phyloP scores from a whole-genome alignment of 1,140 invertebrate genomes.

The Bombyx mandarina region DNA sequence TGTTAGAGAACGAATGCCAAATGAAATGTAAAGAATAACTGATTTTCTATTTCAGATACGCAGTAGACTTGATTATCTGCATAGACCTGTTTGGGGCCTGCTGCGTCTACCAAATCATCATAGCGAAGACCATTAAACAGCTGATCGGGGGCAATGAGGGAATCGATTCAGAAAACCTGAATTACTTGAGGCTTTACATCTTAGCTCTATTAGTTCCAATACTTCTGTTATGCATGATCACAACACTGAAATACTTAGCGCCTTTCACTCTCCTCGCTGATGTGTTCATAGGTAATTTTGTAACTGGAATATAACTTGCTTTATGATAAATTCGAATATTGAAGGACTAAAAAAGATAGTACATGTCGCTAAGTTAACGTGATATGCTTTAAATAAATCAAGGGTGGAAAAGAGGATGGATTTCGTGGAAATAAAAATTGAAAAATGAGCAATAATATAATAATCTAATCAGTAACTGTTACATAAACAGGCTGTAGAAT shows the following conservation, averaged over 20 bases:
- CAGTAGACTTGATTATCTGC: constrained; percentile 43
- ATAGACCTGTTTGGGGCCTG: constrained; percentile 52
- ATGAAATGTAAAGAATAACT: too few relatives aligned
- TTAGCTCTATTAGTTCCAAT: constrained; percentile 31
- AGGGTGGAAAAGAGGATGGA: too few relatives aligned
- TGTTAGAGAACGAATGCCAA: too few relatives aligned
- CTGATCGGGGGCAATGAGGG: constrained; percentile 21
- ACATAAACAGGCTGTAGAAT: too few relatives aligned
- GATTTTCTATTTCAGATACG: constrained; percentile 27
- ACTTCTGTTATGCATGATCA: constrained; percentile 45
- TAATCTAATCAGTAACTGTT: too few relatives aligned
- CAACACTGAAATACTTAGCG: constrained; percentile 43
- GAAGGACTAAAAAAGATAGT: too few relatives aligned
- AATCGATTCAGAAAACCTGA: constrained; percentile 22
- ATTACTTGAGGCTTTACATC: constrained; percentile 14
- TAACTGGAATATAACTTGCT: background rate
- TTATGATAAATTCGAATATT: too few relatives aligned
- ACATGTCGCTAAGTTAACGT: too few relatives aligned
- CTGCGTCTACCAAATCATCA: constrained; percentile 51
- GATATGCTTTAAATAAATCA: too few relatives aligned
- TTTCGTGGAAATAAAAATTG: too few relatives aligned
- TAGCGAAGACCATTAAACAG: constrained; percentile 53
- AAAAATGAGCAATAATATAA: too few relatives aligned
- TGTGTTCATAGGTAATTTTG: constrained; percentile 37
- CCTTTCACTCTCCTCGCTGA: constrained; percentile 46